Evolutionary conservation across 2,797 vertebrate species (phyloP).

Genomic region (Pipistrellus pygmaeus): DNA sequence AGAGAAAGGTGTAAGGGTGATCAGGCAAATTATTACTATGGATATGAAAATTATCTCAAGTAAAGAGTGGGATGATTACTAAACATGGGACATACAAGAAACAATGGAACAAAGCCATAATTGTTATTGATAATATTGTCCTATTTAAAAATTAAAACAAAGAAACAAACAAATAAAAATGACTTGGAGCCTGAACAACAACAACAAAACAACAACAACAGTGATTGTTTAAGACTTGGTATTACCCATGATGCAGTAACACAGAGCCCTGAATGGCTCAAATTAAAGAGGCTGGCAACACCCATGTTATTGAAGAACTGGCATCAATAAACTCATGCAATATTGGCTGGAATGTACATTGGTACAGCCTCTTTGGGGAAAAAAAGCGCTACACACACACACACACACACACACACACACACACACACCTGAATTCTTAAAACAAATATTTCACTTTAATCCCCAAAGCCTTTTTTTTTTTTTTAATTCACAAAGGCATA

Average conservation of each 20-base stretch:
- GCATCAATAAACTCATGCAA: neutral
- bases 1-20: neutral
- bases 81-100: neutral
- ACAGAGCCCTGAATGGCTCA: neutral
- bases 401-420: neutral
- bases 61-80: neutral
- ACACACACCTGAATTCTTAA: neutral
- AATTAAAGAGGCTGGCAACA: neutral
- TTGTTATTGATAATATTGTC: neutral
- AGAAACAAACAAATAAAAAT: neutral
- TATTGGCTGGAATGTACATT: neutral
- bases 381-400: neutral
- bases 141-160: neutral
- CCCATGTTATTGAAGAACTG: fast-evolving
- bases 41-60: neutral
- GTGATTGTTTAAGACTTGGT: neutral
- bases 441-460: neutral
- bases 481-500: neutral
- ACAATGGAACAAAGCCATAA: neutral
- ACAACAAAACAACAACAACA: neutral
- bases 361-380: neutral
- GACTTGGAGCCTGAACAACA: neutral
- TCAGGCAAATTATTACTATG: neutral
- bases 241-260: neutral
- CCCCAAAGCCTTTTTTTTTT: neutral